Evolutionary conservation across 2,888 invertebrate species (phyloP).

Genomic region (Trileptium ribeirensis): DNA sequence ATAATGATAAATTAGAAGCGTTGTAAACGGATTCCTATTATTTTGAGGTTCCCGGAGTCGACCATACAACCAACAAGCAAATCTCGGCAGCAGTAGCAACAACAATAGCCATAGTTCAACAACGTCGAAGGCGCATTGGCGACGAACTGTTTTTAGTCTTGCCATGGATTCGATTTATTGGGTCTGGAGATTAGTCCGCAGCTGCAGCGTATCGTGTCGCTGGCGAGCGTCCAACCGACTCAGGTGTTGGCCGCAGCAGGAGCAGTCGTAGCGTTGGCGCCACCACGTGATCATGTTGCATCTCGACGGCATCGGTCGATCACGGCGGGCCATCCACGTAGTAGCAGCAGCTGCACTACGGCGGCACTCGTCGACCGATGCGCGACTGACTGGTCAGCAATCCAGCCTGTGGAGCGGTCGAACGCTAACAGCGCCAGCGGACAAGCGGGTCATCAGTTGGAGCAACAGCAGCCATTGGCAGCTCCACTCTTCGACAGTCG

Average conservation of each 20-base stretch:
- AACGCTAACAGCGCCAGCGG: neutral
- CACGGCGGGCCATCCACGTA: conserved; percentile 58
- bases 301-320: no score
- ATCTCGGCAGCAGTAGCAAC: no score
- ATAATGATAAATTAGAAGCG: no score
- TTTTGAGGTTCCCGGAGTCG: no score
- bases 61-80: no score
- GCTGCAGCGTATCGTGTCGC: conserved; percentile 67
- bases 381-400: neutral
- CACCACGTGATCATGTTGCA: conserved; percentile 58
- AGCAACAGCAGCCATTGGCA: neutral
- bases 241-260: conserved; percentile 23
- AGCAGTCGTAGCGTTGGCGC: conserved; percentile 67
- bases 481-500: neutral
- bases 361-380: conserved; percentile 63
- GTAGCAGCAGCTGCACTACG: conserved; percentile 59
- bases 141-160: conserved; percentile 58
- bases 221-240: conserved; percentile 60
- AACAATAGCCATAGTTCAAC: neutral
- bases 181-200: conserved; percentile 69
- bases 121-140: no score
- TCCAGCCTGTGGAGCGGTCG: neutral
- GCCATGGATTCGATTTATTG: conserved; percentile 72
- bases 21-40: no score
- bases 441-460: neutral